Evolutionary conservation across 2,888 invertebrate genomes (phyloP).

Genomic region (Caradrina clavipalpis): DNA sequence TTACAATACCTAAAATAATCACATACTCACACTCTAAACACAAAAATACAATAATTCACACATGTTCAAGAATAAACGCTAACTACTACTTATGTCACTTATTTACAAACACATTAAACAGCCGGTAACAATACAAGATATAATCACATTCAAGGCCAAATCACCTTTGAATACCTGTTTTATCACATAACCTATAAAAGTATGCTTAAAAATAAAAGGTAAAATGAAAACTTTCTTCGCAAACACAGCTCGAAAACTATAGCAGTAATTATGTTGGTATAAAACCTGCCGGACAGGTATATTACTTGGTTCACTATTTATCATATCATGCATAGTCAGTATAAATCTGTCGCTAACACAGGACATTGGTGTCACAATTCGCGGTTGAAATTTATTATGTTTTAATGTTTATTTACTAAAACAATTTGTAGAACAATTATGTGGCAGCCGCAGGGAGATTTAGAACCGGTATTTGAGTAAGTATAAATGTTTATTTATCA

Average conservation of each 20-base stretch:
- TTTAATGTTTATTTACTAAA: constrained; percentile 24
- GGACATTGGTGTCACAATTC: neutral
- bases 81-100: constrained; percentile 8
- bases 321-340: constrained; percentile 15
- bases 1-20: neutral
- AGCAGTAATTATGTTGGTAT: neutral
- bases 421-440: constrained; percentile 56
- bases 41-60: neutral
- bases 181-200: neutral
- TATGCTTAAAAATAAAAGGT: neutral
- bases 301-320: neutral
- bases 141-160: constrained; percentile 21
- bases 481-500: constrained; percentile 55
- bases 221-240: neutral
- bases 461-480: constrained; percentile 72
- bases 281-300: constrained; percentile 43
- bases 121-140: constrained; percentile 9
- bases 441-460: constrained; percentile 71
- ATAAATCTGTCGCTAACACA: constrained; percentile 10
- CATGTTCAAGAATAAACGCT: neutral
- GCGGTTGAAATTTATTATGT: constrained; percentile 2
- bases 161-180: neutral
- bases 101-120: constrained; percentile 13
- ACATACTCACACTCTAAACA: neutral
- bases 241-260: neutral